Percentiles rank a stretch among this genome's conserved stretches.
Evolutionary conservation across 2,797 vertebrate species (phyloP).

Genomic region (Chaetophractus vellerosus): DNA sequence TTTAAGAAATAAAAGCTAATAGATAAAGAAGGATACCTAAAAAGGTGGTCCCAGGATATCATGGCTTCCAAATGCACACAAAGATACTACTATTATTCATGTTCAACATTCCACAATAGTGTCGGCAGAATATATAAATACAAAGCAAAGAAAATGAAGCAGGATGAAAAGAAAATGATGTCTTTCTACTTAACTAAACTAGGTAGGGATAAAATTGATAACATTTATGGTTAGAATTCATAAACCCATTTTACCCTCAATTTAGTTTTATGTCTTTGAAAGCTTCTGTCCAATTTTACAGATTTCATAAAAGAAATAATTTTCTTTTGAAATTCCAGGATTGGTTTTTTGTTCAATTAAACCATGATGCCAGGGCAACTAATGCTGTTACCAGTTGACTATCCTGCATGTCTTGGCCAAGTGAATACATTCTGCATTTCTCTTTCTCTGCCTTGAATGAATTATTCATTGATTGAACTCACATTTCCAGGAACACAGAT

Average conservation of each 20-base stretch:
- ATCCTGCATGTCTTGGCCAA: constrained; percentile 60
- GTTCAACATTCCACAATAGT: not conserved
- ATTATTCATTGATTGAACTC: constrained; percentile 78
- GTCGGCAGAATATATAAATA: not conserved
- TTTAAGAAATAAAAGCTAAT: not conserved
- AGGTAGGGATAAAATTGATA: constrained; percentile 62
- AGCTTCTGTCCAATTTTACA: constrained; percentile 64
- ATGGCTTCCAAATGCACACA: not conserved
- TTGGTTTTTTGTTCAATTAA: constrained; percentile 75
- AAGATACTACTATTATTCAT: not conserved
- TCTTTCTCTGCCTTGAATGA: constrained; percentile 73
- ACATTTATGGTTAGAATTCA: constrained; percentile 66
- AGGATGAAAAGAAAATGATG: constrained; percentile 48
- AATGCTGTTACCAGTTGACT: constrained; percentile 55
- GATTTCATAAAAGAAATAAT: constrained; percentile 79
- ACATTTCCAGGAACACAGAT: constrained; percentile 80
- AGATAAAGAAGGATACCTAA: not conserved
- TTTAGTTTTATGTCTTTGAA: constrained; percentile 81
- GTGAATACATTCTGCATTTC: constrained; percentile 47
- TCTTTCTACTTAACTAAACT: constrained; percentile 57
- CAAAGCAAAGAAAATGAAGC: constrained; percentile 39
- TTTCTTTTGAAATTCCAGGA: constrained; percentile 77
- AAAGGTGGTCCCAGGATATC: not conserved
- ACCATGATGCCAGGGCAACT: constrained; percentile 26
- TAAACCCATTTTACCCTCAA: constrained; percentile 73